Percentiles rank a stretch among this genome's conserved stretches.
Conservation (phyloP, 2,888 invertebrate genomes). For the Leucophenga maculata region DNA sequence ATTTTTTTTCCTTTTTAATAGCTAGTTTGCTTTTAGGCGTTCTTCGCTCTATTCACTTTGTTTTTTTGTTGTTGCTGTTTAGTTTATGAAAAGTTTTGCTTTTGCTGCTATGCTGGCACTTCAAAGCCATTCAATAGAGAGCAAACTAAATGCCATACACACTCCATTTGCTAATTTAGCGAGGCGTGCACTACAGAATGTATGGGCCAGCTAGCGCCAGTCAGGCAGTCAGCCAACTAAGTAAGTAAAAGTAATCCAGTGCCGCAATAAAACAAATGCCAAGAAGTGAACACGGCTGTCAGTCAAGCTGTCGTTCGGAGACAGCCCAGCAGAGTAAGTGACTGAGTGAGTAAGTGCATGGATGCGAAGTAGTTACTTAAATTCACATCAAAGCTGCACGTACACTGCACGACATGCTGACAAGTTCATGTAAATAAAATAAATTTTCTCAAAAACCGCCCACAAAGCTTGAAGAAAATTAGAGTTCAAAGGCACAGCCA, state of each 20-base stretch:
- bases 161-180: neutral
- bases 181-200: neutral
- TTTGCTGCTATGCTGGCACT: too few relatives aligned
- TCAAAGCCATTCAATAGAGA: too few relatives aligned
- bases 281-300: slow-evolving; percentile 49
- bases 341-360: neutral
- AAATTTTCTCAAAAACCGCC: slow-evolving; percentile 31
- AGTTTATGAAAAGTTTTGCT: neutral
- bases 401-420: slow-evolving; percentile 34
- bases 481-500: neutral
- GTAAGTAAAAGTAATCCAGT: too few relatives aligned
- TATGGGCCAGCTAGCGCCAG: neutral
- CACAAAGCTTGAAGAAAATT: neutral
- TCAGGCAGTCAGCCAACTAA: neutral
- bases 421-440: slow-evolving; percentile 59
- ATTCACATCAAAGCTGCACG: neutral
- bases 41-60: neutral
- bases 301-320: slow-evolving; percentile 34
- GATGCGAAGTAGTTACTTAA: neutral
- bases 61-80: neutral
- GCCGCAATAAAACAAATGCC: slow-evolving; percentile 26
- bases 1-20: neutral
- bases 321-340: neutral
- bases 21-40: neutral
- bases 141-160: neutral